Evolutionary conservation across 2,113 vertebrate genomes (phyloP), one percentile per base, ranked within the genome.

Genomic region (Cinclus cinclus): DNA sequence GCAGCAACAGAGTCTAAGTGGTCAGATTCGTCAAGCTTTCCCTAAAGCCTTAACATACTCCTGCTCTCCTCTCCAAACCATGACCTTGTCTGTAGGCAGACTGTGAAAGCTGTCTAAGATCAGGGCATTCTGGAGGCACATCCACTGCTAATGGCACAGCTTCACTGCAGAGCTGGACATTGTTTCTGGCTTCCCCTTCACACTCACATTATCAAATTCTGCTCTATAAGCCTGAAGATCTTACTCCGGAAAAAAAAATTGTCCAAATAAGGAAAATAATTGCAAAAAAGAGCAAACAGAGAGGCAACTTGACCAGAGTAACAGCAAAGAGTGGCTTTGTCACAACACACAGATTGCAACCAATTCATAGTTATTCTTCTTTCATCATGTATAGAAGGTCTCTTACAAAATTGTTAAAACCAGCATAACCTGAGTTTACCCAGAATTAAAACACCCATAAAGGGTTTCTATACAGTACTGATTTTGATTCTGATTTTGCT

Each of bases 111-210:
- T 71, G 62, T 0, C 25, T 18, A 25, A 18, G 62, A 58, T 31
- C 37, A 56, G 49, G 28, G 24, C 55, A 83, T 47, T 41, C 71
- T 52, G 42, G 42, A 39, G 27, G 35, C 39, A 86, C 31, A 44
- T 15, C n/a, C 44, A 39, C 24, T 0, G 0, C 47, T 27, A 23
- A 23, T 10, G n/a, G 8, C 12, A 9, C 37, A 52, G 25, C 33
- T 13, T 25, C 73, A 28, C 25, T 23, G 10, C 49, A 24, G n/a
- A 77, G 11, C 1, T 25, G 8, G 8, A 18, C 44, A n/a, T 20
- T 9, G 11, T 23, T 79, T 55, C n/a, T 28, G 27, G 16, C 37
- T 60, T 52, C 24, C 46, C 35, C 42, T 42, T 46, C n/a, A 55
- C 33, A 46, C 12, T 18, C 35, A 24, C 44, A 44, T 2, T 3